Conservation (phyloP, 2,113 vertebrate species). For the Cisticola juncidis region DNA sequence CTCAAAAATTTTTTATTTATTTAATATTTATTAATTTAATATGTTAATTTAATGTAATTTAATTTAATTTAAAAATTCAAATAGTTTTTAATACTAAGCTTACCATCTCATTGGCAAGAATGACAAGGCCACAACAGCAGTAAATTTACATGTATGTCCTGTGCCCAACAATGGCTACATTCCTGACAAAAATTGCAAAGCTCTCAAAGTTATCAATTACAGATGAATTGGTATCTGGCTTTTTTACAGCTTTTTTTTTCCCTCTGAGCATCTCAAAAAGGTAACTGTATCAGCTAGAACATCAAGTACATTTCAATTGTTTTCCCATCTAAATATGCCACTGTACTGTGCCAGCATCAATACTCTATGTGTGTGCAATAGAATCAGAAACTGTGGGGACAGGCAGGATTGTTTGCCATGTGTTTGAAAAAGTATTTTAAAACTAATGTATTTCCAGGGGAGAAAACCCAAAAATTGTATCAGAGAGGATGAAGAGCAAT, state of each 20-base stretch:
- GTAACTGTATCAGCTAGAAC: background rate
- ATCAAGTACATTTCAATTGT: background rate
- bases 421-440: background rate
- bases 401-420: background rate
- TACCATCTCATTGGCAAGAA: background rate
- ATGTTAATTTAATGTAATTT: too few species aligned
- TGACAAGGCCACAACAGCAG: background rate
- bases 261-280: background rate
- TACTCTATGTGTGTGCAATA: fast-evolving
- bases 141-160: background rate
- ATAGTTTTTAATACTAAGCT: background rate
- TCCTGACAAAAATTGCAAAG: background rate
- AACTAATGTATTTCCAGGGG: background rate
- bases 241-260: background rate
- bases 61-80: too few species aligned
- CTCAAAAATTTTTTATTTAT: background rate
- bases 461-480: background rate
- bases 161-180: background rate
- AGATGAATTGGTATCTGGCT: background rate
- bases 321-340: background rate
- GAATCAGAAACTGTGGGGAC: background rate
- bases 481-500: background rate
- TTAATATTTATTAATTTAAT: too few species aligned
- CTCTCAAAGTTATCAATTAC: background rate
- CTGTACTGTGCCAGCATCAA: background rate